phyloP scores from a whole-genome alignment of 2,888 invertebrate species.

The Acleris emargana region DNA sequence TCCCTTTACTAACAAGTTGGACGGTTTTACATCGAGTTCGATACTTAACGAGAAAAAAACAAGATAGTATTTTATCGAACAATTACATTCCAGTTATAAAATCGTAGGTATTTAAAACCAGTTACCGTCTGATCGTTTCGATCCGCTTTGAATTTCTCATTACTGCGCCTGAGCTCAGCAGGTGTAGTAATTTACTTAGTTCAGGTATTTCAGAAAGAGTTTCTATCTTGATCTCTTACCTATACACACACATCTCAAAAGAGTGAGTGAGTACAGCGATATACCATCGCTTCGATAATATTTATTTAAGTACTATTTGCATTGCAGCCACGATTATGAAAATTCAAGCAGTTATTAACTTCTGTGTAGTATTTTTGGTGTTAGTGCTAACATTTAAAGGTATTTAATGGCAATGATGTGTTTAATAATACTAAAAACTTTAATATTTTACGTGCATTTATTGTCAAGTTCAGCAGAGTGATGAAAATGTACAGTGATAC shows the following conservation, averaged over 20 bases:
- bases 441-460: background rate
- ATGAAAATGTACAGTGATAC: background rate
- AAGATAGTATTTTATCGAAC: conserved; percentile 6
- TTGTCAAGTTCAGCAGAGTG: background rate
- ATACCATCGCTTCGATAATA: background rate
- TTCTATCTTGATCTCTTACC: conserved; percentile 6
- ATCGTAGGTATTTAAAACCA: background rate
- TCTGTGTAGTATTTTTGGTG: conserved; percentile 4
- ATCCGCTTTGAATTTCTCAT: conserved; percentile 15
- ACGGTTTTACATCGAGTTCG: background rate
- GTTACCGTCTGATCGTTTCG: background rate
- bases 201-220: background rate
- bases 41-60: background rate
- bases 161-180: background rate
- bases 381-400: conserved; percentile 5
- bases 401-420: background rate
- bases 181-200: conserved; percentile 2
- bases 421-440: background rate
- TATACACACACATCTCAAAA: background rate
- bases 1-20: background rate
- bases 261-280: conserved; percentile 2
- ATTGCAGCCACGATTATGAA: conserved; percentile 11
- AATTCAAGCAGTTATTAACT: background rate
- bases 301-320: background rate
- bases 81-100: conserved; percentile 3